A percentile compares a stretch with the other conserved stretches of the same genome.
These are phyloP conservation scores for Menura novaehollandiae DNA, from an alignment of 2,113 vertebrate species.

Conservation along the genomic window DNA sequence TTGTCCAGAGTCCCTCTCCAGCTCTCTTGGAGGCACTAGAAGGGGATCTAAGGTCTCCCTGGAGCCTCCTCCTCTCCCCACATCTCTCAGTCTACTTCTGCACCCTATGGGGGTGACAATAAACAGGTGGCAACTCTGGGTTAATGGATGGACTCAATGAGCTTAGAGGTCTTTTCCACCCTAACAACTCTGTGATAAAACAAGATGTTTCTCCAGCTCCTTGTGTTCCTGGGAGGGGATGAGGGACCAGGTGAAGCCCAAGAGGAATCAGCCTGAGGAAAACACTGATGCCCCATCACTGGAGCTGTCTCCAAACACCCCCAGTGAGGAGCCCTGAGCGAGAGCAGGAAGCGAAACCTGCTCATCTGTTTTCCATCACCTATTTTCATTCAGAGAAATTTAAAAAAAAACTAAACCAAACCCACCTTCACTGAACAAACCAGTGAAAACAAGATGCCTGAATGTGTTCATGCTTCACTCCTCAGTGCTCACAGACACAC, in stretches of 20 bases:
- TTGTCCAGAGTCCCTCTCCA: neutral
- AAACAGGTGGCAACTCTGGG: neutral
- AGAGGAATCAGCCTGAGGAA: neutral
- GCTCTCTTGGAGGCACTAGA: neutral
- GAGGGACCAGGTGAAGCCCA: neutral
- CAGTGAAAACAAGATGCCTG: neutral
- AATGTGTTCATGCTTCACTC: neutral
- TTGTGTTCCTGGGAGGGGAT: neutral
- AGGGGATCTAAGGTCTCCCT: neutral
- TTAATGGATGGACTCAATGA: neutral
- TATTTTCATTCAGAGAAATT: constrained; percentile 9
- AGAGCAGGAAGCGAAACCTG: neutral
- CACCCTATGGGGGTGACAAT: fast-evolving
- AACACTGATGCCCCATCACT: neutral
- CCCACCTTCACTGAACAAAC: neutral
- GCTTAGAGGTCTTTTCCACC: neutral
- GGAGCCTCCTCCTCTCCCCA: neutral
- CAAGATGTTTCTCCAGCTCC: neutral
- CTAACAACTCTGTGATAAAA: neutral
- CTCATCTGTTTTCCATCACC: neutral
- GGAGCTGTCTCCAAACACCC: neutral
- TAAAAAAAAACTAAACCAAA: neutral
- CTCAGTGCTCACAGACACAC: neutral
- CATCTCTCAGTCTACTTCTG: neutral
- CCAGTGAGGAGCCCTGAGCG: fast-evolving